Conservation (phyloP, 2,113 vertebrate genomes). For the Oenanthe melanoleuca region DNA sequence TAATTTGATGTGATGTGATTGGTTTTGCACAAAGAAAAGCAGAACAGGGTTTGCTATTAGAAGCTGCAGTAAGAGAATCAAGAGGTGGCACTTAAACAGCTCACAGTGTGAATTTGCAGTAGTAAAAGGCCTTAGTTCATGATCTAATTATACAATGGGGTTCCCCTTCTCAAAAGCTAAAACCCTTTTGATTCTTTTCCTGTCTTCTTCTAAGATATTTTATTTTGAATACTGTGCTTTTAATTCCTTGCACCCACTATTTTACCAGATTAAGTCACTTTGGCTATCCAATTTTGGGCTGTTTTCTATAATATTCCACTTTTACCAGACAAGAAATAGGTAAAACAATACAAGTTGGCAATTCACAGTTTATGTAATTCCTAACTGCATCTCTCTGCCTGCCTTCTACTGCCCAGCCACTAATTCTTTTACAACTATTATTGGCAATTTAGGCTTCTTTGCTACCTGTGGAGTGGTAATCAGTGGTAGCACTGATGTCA, state of each 20-base stretch:
- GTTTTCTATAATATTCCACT: slow-evolving; percentile 21
- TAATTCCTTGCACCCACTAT: slow-evolving; percentile 54
- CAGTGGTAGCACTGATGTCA: slow-evolving; percentile 1
- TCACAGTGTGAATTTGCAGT: slow-evolving; percentile 58
- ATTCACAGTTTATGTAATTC: slow-evolving; percentile 11
- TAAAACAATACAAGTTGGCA: slow-evolving; percentile 20
- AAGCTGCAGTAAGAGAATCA: slow-evolving; percentile 57
- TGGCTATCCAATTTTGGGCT: background rate
- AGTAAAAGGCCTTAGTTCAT: slow-evolving; percentile 59
- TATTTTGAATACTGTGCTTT: slow-evolving; percentile 49
- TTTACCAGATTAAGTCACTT: slow-evolving; percentile 42
- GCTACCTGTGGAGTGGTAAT: slow-evolving; percentile 17
- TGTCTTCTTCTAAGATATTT: slow-evolving; percentile 39
- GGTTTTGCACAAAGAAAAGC: slow-evolving; percentile 59
- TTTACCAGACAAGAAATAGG: background rate
- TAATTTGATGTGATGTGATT: slow-evolving; percentile 71
- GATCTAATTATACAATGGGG: slow-evolving; percentile 67
- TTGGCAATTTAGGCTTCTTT: slow-evolving; percentile 25
- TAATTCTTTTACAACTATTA: slow-evolving; percentile 15
- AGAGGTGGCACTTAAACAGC: slow-evolving; percentile 57
- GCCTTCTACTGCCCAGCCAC: background rate
- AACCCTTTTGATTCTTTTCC: slow-evolving; percentile 44
- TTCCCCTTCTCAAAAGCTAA: slow-evolving; percentile 63
- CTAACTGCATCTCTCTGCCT: background rate
- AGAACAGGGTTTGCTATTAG: slow-evolving; percentile 58